Conservation (phyloP, 2,113 vertebrate genomes). For the Anguilla japonica region DNA sequence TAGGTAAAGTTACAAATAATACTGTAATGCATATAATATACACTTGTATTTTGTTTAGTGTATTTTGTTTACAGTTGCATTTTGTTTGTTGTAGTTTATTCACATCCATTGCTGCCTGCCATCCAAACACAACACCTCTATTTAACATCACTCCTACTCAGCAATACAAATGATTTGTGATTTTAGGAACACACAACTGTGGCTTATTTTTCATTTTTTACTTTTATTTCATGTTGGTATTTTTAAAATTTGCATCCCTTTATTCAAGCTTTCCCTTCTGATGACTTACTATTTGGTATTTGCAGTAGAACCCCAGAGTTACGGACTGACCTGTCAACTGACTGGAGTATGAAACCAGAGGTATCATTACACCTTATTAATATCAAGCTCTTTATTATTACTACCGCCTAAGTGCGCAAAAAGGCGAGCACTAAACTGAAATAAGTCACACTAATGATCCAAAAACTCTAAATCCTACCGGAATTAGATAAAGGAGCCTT, state of each 20-base stretch:
- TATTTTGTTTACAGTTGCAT: not conserved
- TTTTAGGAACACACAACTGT: not conserved
- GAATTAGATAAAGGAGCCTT: too few species aligned
- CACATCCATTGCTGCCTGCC: not conserved
- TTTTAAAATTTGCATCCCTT: not conserved
- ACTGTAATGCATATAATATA: not conserved
- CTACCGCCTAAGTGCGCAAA: too few species aligned
- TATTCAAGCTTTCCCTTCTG: not conserved
- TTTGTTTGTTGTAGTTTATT: not conserved
- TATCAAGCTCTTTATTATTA: too few species aligned
- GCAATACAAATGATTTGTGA: not conserved
- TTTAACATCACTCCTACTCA: not conserved
- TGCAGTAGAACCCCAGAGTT: too few species aligned
- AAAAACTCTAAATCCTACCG: too few species aligned
- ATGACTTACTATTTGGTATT: not conserved
- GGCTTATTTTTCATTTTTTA: not conserved
- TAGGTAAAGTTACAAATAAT: not conserved
- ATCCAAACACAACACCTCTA: not conserved
- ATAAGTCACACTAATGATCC: too few species aligned
- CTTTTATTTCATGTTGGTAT: not conserved
- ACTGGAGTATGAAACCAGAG: too few species aligned
- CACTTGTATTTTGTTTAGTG: not conserved
- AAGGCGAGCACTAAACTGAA: too few species aligned
- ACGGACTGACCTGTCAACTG: too few species aligned
- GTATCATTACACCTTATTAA: too few species aligned